Percentiles rank a stretch among this genome's conserved stretches.
Conservation (phyloP, 2,113 vertebrate genomes). For the Egretta garzetta region DNA sequence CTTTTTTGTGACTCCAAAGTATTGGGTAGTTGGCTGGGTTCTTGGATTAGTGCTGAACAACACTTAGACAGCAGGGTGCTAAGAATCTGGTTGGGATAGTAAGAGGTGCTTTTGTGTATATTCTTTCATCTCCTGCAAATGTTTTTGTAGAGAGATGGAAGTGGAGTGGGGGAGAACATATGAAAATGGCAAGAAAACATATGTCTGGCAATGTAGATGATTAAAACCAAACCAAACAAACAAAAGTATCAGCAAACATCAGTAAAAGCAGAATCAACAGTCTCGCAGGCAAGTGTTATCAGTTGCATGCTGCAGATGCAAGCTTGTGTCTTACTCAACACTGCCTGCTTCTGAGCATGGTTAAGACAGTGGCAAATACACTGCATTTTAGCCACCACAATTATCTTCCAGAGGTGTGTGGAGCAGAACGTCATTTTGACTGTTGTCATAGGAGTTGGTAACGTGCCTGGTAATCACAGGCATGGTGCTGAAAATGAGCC, state of each 20-base stretch:
- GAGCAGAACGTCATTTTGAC: background rate
- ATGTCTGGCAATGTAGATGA: background rate
- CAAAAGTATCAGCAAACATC: background rate
- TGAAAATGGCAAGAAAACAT: background rate
- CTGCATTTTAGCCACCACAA: background rate
- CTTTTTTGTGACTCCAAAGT: background rate
- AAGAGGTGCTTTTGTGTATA: background rate
- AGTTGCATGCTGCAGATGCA: background rate
- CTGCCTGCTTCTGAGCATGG: background rate
- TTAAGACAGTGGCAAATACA: background rate
- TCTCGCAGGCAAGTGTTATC: background rate
- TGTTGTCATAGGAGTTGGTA: background rate
- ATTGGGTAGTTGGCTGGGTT: background rate
- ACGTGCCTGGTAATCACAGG: background rate
- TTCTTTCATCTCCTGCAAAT: background rate
- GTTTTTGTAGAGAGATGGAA: background rate
- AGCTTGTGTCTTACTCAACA: background rate
- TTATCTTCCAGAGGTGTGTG: background rate
- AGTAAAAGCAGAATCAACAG: background rate
- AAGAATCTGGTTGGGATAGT: background rate
- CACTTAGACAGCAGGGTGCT: background rate
- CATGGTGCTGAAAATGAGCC: background rate
- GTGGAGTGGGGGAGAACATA: background rate
- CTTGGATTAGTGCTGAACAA: background rate
- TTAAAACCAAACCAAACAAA: background rate